These are phyloP conservation scores for Nomada ruficornis DNA, from an alignment of 2,888 invertebrate species.

Conservation along the genomic window DNA sequence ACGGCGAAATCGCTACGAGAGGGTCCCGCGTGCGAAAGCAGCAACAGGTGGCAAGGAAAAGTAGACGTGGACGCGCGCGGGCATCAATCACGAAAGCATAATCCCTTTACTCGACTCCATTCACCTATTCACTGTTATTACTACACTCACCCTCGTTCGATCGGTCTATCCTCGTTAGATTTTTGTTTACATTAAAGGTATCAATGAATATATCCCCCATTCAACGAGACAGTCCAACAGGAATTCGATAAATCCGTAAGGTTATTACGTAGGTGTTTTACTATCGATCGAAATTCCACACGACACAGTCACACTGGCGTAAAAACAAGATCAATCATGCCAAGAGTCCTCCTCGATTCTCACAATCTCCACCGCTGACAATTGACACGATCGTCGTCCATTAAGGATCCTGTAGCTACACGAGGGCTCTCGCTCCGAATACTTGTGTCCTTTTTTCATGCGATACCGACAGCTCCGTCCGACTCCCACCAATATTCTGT, in stretches of 20 bases:
- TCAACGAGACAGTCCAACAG: neutral
- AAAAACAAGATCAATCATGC: constrained; percentile 58
- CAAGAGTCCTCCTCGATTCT: constrained; percentile 39
- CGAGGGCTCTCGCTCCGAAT: constrained; percentile 29
- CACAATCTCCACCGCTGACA: constrained; percentile 45
- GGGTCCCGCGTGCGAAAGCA: constrained; percentile 58
- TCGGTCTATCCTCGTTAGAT: neutral
- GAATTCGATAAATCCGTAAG: neutral
- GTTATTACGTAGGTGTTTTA: neutral
- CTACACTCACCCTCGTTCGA: neutral
- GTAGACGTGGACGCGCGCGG: constrained; percentile 34
- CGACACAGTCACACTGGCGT: constrained; percentile 19
- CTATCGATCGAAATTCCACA: neutral
- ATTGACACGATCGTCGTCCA: constrained; percentile 63
- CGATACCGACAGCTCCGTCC: constrained; percentile 30
- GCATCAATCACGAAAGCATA: constrained; percentile 30
- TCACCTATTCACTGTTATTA: neutral
- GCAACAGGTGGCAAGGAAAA: constrained; percentile 70
- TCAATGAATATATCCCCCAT: neutral
- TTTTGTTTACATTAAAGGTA: no score
- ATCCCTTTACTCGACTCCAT: constrained; percentile 1
- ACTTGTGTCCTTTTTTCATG: constrained; percentile 32
- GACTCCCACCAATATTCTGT: constrained; percentile 3
- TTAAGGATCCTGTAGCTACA: constrained; percentile 58
- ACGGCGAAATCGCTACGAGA: constrained; percentile 49